Conservation (phyloP, 1,140 invertebrate species). For the Psix sp. region DNA sequence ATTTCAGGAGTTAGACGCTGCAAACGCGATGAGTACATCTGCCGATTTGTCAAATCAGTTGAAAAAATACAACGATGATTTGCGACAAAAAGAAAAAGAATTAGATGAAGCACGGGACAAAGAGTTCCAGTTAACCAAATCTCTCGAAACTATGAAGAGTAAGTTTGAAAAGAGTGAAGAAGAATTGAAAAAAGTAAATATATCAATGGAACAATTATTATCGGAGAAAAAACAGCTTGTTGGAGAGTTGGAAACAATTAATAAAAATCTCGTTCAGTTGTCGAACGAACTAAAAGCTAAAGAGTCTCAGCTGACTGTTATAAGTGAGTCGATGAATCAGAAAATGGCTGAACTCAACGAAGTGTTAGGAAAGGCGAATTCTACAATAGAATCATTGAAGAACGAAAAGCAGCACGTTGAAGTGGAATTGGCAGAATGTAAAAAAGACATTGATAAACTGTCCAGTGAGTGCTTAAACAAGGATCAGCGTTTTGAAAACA, state of each 20-base stretch:
- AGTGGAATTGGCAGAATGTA: constrained; percentile 53
- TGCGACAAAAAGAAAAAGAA: constrained; percentile 77
- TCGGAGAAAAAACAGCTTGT: constrained; percentile 58
- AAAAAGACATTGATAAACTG: constrained; percentile 58
- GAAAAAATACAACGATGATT: constrained; percentile 76
- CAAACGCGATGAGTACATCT: constrained; percentile 69
- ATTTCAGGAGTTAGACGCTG: constrained; percentile 72
- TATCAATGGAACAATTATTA: constrained; percentile 42
- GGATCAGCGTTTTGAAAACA: constrained; percentile 59
- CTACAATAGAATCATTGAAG: constrained; percentile 43
- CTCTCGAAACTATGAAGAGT: constrained; percentile 66
- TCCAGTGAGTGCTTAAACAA: constrained; percentile 46
- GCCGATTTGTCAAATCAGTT: constrained; percentile 76
- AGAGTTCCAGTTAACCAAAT: constrained; percentile 74
- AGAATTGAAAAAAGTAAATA: constrained; percentile 57
- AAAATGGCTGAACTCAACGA: constrained; percentile 58
- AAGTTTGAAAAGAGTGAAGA: constrained; percentile 58
- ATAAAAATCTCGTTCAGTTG: constrained; percentile 75
- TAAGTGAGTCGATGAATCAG: constrained; percentile 39
- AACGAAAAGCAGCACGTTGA: constrained; percentile 52
- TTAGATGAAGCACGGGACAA: constrained; percentile 76
- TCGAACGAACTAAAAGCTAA: constrained; percentile 32
- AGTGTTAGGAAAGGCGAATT: constrained; percentile 51
- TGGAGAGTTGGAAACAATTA: constrained; percentile 70
- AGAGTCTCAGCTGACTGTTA: constrained; percentile 8